These are phyloP conservation scores for Meteorus sp. DNA, from an alignment of 1,140 invertebrate genomes.

Conservation along the genomic window DNA sequence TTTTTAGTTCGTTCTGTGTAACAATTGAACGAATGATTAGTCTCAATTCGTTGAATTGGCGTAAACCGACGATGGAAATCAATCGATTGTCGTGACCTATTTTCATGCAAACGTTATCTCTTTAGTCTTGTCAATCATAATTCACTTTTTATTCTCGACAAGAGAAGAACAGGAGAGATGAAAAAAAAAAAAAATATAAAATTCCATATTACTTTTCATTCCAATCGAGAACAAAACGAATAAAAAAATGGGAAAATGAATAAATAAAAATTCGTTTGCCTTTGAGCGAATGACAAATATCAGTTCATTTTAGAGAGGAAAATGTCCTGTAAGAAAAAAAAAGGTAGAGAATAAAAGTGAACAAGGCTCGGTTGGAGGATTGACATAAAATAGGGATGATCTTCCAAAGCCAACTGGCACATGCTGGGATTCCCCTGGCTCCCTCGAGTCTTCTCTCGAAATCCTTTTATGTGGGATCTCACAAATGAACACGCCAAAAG, in stretches of 20 bases:
- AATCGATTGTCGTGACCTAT: constrained; percentile 2
- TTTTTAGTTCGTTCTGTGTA: too few relatives aligned
- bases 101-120: background rate
- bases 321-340: background rate
- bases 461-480: background rate
- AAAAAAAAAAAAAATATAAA: too few relatives aligned
- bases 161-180: too few relatives aligned
- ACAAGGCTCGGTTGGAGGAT: background rate
- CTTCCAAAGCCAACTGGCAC: background rate
- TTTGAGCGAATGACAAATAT: background rate
- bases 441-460: background rate
- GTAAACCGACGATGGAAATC: background rate
- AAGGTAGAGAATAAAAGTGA: background rate
- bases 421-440: background rate
- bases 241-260: too few relatives aligned
- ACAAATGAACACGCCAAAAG: background rate
- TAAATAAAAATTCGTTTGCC: background rate
- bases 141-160: too few relatives aligned
- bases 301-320: background rate
- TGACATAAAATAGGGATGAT: background rate
- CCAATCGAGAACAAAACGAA: too few relatives aligned
- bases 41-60: background rate
- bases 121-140: constrained; percentile 6
- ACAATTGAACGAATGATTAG: background rate
- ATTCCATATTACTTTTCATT: too few relatives aligned